Evolutionary conservation across 2,113 vertebrate genomes (phyloP).

Genomic region (Hylia prasina): DNA sequence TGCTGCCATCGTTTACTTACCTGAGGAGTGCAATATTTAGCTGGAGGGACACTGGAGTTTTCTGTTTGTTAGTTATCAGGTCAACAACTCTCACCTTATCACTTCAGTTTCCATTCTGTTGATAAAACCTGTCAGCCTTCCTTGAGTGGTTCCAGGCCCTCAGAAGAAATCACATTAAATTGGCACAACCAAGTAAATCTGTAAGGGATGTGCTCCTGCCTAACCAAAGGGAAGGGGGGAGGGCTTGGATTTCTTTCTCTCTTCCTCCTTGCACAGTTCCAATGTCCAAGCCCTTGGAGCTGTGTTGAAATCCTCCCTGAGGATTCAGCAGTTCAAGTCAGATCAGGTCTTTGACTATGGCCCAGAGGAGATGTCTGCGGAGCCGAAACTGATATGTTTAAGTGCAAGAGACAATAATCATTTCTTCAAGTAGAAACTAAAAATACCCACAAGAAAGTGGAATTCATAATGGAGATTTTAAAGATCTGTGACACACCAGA

Average conservation of each 20-base stretch:
- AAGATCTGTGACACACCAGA: constrained; percentile 63
- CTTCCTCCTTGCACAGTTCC: background rate
- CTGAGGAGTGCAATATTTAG: constrained; percentile 62
- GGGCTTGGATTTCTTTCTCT: background rate
- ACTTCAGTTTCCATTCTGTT: constrained; percentile 62
- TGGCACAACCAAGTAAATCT: constrained; percentile 53
- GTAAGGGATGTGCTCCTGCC: constrained; percentile 41
- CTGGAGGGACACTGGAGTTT: constrained; percentile 61
- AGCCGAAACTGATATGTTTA: constrained; percentile 54
- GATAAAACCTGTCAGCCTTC: constrained; percentile 66
- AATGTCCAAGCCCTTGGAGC: background rate
- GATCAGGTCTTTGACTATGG: constrained; percentile 38
- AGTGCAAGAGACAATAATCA: constrained; percentile 65
- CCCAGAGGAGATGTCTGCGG: constrained; percentile 48
- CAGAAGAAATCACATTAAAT: constrained; percentile 67
- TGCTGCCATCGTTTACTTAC: constrained; percentile 56
- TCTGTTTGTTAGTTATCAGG: constrained; percentile 66
- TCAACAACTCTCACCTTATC: constrained; percentile 67
- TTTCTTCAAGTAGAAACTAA: constrained; percentile 51
- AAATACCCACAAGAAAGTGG: constrained; percentile 61
- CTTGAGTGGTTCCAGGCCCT: constrained; percentile 54
- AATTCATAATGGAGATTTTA: constrained; percentile 66
- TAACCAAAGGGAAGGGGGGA: constrained; percentile 13
- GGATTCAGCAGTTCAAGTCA: constrained; percentile 42
- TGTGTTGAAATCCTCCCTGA: constrained; percentile 1